These are phyloP conservation scores for Cephus rjabovi DNA, from an alignment of 2,888 invertebrate species.

Conservation along the genomic window DNA sequence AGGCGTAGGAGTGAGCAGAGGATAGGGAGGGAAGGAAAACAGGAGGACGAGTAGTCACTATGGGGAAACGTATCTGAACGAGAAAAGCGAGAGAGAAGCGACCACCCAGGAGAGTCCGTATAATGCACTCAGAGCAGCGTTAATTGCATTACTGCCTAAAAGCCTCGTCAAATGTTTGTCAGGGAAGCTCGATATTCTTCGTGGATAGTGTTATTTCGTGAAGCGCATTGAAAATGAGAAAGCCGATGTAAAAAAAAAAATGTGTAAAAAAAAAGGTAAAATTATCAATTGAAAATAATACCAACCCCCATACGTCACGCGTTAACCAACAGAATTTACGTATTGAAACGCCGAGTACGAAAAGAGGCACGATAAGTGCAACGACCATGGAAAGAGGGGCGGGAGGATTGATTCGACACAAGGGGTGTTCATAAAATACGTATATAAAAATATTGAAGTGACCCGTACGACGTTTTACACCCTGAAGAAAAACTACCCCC, in stretches of 20 bases:
- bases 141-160: conserved; percentile 58
- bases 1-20: not conserved
- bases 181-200: conserved; percentile 46
- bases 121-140: conserved; percentile 54
- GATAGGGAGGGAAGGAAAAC: not conserved
- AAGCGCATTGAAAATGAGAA: conserved; percentile 15
- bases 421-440: not conserved
- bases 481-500: not conserved
- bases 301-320: no score
- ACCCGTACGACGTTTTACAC: conserved; percentile 21
- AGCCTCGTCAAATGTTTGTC: conserved; percentile 57
- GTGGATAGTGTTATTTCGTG: conserved; percentile 52
- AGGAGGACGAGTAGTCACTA: not conserved
- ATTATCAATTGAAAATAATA: not conserved
- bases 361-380: not conserved
- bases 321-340: not conserved
- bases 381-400: not conserved
- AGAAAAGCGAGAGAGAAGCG: not conserved
- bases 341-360: not conserved
- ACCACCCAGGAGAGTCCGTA: conserved; percentile 25
- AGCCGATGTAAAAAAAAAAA: not conserved
- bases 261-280: not conserved
- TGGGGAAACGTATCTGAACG: not conserved
- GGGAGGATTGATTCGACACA: not conserved
- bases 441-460: conserved; percentile 39